Base-by-base conservation (phyloP, 2,113 vertebrate species). In the Chinchilla lanigera region DNA sequence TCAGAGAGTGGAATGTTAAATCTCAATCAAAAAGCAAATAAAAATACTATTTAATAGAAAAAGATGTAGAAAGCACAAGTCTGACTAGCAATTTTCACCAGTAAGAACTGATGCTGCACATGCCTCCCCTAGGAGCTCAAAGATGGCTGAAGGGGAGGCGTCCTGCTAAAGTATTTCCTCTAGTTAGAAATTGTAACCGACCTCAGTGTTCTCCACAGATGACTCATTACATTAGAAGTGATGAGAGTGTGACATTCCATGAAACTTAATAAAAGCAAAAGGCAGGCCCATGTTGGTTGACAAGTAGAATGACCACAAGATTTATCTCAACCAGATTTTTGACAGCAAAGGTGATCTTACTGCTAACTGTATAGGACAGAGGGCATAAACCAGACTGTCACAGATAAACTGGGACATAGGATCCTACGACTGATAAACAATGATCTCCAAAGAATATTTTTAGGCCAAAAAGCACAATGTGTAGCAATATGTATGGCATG, bases 21-120 rank as follows among this genome's bases (percentile, higher is more conserved):
- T 28, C 63, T 94, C 69, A 78, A 71, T 94, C 69, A 77, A 78
- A 95, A 93, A 83, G 77, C 47, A 69, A 82, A 65, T 81, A 28
- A 50, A 38, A 77, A 44, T 52, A 80, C 38, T 81, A 84, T 89
- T 95, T 78, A 52, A 65, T 38, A 75, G 69, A 28, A 89, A 38
- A 89, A 80, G 65, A 54, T 50, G 11, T 52, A 83, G 61, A 85
- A 84, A 54, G 52, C 58, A 88, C 22, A 78, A 60, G 78, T 82
- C 84, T 26, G 73, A 85, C 8, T 47, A 81, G 50, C 14, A n/a
- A 47, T 85, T 94, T 80, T 61, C 90, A 63, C 1, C 2, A 30
- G 16, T 77, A 65, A 35, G 58, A 94, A 75, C 58, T 90, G 77
- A 22, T 54, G 84, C 26, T 77, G n/a, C 17, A 65, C 17, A 7